Base-by-base conservation (phyloP, 2,113 vertebrate species). In the Hepsetus odoe region DNA sequence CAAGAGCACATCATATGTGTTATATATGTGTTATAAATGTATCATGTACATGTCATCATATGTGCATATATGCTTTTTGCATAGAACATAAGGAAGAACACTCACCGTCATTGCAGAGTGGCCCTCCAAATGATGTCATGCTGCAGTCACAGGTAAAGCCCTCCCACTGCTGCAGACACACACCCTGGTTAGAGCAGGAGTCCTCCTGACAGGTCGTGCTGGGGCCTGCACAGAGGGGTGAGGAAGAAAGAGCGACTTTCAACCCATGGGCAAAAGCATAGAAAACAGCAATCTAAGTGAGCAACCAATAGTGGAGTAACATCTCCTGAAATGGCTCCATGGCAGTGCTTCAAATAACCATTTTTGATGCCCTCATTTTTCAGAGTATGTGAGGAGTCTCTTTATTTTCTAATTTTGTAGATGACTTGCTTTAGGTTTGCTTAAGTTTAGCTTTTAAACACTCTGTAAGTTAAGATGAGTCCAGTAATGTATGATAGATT, bases 151-250 rank as follows among this genome's bases (percentile, higher is more conserved):
- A 99, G 72, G 94, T 98, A 91, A 99, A 99, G 58, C 97, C 97
- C 55, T 99, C 97, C 98, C 98, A 99, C 80, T 98, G 97, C 91
- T 99, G 98, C n/a, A 99, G 87, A 89, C 98, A 99, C 79, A 98
- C 96, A 0, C 98, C 98, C 86, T 98, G 97, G 87, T 99, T 99
- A 42, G 96, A 97, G 75, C 98, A 99, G 0, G 98, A 99, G 81
- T 99, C 98, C 83, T 99, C 98, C 84, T 99, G 97, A 86, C 98
- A 99, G 0, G 97, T 99, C 0, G 98, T 99, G 89, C 97, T 99
- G 72, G 98, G 98, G 72, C 98, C 98, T 99, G 88, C 74, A 59
- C 4, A 28, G 30, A 16, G 55, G 35, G 6, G 8, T 28, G 53
- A 35, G 14, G 30, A 14, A 79, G 13, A 55, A 2, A 59, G 2